Conservation (phyloP, 2,113 vertebrate genomes). For the Hyaena hyaena region DNA sequence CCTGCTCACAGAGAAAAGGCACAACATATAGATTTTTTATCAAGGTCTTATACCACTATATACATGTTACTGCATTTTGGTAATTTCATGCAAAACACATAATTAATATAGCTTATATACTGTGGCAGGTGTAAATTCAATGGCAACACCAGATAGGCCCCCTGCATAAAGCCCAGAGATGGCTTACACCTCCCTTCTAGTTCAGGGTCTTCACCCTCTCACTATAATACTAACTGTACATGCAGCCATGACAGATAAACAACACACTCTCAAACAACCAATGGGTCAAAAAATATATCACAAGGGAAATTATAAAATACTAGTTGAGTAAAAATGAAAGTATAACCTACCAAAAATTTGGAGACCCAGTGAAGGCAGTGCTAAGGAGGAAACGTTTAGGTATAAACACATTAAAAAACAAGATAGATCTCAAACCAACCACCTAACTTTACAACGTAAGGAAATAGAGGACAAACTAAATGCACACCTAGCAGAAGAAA, state of each 20-base stretch:
- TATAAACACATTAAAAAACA: background rate
- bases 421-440: background rate
- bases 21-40: constrained; percentile 86
- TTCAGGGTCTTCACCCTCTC: constrained; percentile 77
- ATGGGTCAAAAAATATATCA: background rate
- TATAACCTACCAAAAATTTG: background rate
- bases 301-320: background rate
- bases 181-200: constrained; percentile 84
- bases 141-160: constrained; percentile 79
- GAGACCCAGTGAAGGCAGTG: background rate
- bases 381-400: background rate
- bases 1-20: constrained; percentile 92
- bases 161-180: constrained; percentile 70
- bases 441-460: background rate
- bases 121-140: constrained; percentile 71
- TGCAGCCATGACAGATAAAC: constrained; percentile 79
- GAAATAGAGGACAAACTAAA: background rate
- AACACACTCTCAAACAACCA: background rate
- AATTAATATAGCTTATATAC: constrained; percentile 71
- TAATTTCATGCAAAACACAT: constrained; percentile 84
- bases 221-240: constrained; percentile 82
- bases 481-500: background rate
- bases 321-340: background rate
- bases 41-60: constrained; percentile 81
- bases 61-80: constrained; percentile 87